phyloP scores from a whole-genome alignment of 2,113 vertebrate genomes.

The Micronycteris hirsuta region DNA sequence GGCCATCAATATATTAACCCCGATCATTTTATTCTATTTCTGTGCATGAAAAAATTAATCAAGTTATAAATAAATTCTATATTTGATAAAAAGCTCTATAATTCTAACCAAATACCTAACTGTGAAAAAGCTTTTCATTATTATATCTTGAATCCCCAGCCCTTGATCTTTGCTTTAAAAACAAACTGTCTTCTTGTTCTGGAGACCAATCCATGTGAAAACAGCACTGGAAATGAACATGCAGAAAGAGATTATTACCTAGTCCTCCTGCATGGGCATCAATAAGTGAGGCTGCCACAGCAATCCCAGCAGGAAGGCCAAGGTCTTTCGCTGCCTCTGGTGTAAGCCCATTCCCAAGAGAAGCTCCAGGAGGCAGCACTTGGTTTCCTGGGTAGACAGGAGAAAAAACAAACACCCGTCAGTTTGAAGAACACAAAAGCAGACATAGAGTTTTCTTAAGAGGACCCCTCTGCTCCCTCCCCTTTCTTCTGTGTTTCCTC shows the following conservation, averaged over 20 bases:
- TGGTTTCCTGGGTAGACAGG: conserved; percentile 85
- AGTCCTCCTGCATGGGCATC: conserved; percentile 98
- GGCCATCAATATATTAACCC: neutral
- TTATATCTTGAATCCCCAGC: neutral
- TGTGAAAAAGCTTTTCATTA: neutral
- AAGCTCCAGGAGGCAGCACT: conserved; percentile 87
- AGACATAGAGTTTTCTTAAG: conserved; percentile 33
- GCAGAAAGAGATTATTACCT: conserved; percentile 80
- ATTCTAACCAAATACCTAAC: neutral
- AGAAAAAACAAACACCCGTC: conserved; percentile 75
- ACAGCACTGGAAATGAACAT: fast-evolving
- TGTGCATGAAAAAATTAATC: neutral
- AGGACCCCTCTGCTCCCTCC: conserved; percentile 10
- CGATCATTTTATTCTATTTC: neutral
- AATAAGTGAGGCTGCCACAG: conserved; percentile 93
- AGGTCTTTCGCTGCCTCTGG: conserved; percentile 87
- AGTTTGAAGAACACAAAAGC: conserved; percentile 72
- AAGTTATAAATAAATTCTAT: neutral
- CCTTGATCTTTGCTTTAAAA: neutral
- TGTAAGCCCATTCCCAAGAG: conserved; percentile 88
- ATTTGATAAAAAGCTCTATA: conserved; percentile 23
- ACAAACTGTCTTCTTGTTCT: neutral
- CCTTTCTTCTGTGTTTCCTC: neutral
- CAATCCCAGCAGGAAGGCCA: conserved; percentile 85
- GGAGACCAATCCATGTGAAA: neutral